Conservation (phyloP, 2,797 vertebrate species). For the Menidia menidia region DNA sequence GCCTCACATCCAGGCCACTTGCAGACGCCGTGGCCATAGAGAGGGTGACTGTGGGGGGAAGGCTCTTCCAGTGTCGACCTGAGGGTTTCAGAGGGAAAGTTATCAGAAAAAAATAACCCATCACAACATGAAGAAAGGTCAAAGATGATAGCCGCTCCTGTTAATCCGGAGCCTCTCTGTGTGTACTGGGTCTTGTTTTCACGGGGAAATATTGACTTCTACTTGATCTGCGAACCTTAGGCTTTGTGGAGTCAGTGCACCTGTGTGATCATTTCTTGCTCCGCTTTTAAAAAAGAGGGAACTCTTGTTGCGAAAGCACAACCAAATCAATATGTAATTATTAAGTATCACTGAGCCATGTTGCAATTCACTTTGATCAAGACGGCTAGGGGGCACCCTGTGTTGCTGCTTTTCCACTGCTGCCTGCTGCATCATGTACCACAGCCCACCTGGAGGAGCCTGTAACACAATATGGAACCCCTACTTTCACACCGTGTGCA, state of each 20-base stretch:
- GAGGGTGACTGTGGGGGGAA: conserved; percentile 91
- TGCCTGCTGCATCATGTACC: conserved; percentile 81
- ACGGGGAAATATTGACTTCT: conserved; percentile 35
- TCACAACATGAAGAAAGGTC: background rate
- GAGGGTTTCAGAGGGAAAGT: conserved; percentile 27
- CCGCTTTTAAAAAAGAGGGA: conserved; percentile 35
- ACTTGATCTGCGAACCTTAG: conserved; percentile 46
- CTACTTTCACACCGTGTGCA: conserved; percentile 58
- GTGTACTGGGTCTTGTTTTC: conserved; percentile 21
- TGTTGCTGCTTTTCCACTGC: conserved; percentile 74
- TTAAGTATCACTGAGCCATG: conserved; percentile 85
- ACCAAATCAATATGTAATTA: conserved; percentile 89
- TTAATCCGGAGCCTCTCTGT: conserved; percentile 17
- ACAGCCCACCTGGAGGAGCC: conserved; percentile 75
- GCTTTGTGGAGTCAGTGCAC: conserved; percentile 45
- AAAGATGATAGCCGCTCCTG: background rate
- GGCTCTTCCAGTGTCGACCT: conserved; percentile 92
- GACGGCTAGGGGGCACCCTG: conserved; percentile 74
- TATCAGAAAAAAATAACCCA: conserved; percentile 3
- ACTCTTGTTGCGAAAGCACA: conserved; percentile 47
- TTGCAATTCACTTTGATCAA: conserved; percentile 86
- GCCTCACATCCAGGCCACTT: conserved; percentile 99
- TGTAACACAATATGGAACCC: conserved; percentile 65
- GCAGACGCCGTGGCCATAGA: conserved; percentile 98
- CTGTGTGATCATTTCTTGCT: conserved; percentile 56